These are phyloP conservation scores for Harmothoe impar DNA, from an alignment of 2,888 invertebrate genomes.

Conservation along the genomic window DNA sequence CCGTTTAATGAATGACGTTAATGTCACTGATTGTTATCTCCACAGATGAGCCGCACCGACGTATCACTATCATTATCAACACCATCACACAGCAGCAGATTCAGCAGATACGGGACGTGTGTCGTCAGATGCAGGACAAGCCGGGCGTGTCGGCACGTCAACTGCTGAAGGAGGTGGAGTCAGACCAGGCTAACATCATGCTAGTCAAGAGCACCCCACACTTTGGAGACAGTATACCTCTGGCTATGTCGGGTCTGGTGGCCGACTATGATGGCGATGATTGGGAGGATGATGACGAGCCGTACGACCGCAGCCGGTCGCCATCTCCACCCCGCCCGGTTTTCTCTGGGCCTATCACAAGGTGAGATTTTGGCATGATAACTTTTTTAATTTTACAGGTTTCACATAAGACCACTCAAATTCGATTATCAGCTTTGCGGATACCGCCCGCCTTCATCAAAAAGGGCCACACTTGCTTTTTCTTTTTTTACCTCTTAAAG, in stretches of 20 bases:
- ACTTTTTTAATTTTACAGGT: no score
- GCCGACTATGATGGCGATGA: conserved; percentile 53
- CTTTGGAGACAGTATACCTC: background rate
- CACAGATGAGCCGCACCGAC: conserved; percentile 37
- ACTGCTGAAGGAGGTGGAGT: conserved; percentile 11
- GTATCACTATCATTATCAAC: conserved; percentile 42
- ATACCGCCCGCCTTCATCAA: no score
- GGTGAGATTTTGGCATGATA: no score
- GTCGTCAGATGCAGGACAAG: conserved; percentile 29
- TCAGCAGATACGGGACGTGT: background rate
- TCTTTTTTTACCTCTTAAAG: no score
- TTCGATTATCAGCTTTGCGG: no score
- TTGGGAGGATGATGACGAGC: conserved; percentile 68
- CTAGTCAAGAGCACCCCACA: conserved; percentile 29
- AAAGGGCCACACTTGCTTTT: no score
- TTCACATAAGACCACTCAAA: no score
- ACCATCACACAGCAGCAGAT: background rate
- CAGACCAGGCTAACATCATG: conserved; percentile 5
- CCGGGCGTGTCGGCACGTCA: background rate
- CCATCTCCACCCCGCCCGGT: conserved; percentile 67
- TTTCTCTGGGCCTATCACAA: conserved; percentile 68
- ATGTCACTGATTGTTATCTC: background rate
- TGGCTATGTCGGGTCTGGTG: background rate
- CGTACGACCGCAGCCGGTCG: conserved; percentile 67
- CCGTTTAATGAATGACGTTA: no score